phyloP scores from a whole-genome alignment of 2,113 vertebrate genomes.

The Aleadryas rufinucha region DNA sequence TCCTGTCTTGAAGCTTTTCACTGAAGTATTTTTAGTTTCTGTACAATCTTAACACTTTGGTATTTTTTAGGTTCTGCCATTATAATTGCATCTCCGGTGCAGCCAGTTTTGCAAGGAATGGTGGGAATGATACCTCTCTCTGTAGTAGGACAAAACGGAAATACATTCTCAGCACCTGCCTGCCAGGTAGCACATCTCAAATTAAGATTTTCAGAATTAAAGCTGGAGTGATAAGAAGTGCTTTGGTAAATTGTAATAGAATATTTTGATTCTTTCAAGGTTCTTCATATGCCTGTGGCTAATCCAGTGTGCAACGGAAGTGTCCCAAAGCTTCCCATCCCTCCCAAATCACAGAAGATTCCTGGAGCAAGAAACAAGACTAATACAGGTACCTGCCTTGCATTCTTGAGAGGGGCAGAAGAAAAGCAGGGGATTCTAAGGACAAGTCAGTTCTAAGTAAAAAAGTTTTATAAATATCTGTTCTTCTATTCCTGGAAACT shows the following conservation, averaged over 20 bases:
- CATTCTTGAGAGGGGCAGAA: background rate
- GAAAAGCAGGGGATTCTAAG: background rate
- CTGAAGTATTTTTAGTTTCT: background rate
- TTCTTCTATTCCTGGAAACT: background rate
- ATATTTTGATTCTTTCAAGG: conserved; percentile 50
- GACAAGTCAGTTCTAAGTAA: background rate
- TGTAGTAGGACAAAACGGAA: conserved; percentile 82
- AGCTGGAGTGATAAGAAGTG: background rate
- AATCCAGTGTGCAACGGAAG: conserved; percentile 72
- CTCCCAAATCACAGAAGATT: conserved; percentile 74
- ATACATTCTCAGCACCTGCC: conserved; percentile 77
- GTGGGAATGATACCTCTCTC: conserved; percentile 88
- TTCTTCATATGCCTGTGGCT: conserved; percentile 76
- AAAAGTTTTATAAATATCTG: background rate
- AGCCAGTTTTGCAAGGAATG: conserved; percentile 86
- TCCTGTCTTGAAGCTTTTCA: background rate
- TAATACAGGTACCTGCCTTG: conserved; percentile 60
- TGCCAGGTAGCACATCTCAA: conserved; percentile 79
- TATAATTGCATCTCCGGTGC: conserved; percentile 87
- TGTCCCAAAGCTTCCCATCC: conserved; percentile 73
- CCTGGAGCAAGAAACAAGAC: conserved; percentile 65
- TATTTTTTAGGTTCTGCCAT: conserved; percentile 84
- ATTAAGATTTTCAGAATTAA: background rate
- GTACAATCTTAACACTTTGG: background rate
- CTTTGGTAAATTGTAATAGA: background rate